A percentile compares a stretch with the other conserved stretches of the same genome.
Evolutionary conservation across 2,113 vertebrate genomes (phyloP).

Genomic region (Nerophis lumbriciformis): DNA sequence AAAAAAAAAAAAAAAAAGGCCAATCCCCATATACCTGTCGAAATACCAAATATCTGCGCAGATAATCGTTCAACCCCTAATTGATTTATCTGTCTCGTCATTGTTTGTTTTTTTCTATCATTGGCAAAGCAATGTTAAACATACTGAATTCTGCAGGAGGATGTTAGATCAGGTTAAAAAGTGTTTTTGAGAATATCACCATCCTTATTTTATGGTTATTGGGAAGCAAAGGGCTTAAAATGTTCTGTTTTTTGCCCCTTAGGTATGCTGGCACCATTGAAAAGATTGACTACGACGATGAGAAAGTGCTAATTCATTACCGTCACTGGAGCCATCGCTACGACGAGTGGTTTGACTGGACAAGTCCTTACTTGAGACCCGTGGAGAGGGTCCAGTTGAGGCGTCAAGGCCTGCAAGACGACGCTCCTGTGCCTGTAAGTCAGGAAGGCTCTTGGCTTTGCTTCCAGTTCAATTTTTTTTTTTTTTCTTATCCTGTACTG

Average conservation of each 20-base stretch:
- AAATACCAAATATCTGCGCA: too few species aligned
- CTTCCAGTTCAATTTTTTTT: neutral
- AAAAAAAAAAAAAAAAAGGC: too few species aligned
- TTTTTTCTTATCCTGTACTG: neutral
- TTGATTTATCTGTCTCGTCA: too few species aligned
- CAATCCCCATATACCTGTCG: too few species aligned
- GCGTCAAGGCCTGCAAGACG: conserved; percentile 83
- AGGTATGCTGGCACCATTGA: conserved; percentile 95
- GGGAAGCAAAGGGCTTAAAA: too few species aligned
- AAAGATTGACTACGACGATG: conserved; percentile 91
- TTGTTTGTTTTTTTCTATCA: too few species aligned
- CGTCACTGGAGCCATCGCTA: conserved; percentile 98
- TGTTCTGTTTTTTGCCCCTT: neutral
- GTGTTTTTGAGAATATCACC: too few species aligned
- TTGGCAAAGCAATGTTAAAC: too few species aligned
- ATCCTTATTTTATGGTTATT: too few species aligned
- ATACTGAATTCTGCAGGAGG: too few species aligned
- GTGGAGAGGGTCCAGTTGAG: conserved; percentile 93
- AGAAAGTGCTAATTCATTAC: conserved; percentile 96
- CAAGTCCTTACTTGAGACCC: conserved; percentile 91
- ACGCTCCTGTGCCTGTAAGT: conserved; percentile 80
- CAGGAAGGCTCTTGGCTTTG: neutral
- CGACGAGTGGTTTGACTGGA: conserved; percentile 99
- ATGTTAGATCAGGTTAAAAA: too few species aligned
- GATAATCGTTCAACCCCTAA: too few species aligned